A percentile compares a stretch with the other conserved stretches of the same genome.
phyloP scores from a whole-genome alignment of 2,888 invertebrate species.

The Petrophora chlorosata region DNA sequence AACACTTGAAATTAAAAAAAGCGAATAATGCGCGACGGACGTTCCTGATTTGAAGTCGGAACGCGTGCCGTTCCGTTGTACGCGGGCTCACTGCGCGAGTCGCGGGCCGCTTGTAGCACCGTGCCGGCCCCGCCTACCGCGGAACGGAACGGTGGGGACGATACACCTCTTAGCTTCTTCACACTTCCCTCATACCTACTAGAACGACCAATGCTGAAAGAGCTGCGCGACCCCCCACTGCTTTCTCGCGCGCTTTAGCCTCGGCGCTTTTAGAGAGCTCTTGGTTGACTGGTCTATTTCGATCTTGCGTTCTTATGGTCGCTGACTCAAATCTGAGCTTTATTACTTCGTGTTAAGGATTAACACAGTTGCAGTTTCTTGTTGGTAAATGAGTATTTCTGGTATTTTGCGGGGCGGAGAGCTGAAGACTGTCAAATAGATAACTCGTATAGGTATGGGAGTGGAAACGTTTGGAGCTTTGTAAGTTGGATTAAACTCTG shows the following conservation, averaged over 20 bases:
- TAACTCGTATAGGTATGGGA: constrained; percentile 42
- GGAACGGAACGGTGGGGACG: constrained; percentile 70
- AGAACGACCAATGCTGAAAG: constrained; percentile 59
- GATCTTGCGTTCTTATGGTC: constrained; percentile 43
- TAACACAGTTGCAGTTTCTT: constrained; percentile 13
- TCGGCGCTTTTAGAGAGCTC: constrained; percentile 43
- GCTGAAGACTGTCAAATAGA: constrained; percentile 69
- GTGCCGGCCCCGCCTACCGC: constrained; percentile 67
- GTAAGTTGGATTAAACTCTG: constrained; percentile 22
- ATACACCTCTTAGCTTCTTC: constrained; percentile 80
- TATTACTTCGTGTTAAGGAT: constrained; percentile 33
- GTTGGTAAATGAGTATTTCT: constrained; percentile 47
- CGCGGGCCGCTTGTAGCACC: constrained; percentile 70
- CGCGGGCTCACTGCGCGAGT: constrained; percentile 72
- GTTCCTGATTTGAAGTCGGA: constrained; percentile 52
- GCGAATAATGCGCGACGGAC: constrained; percentile 36
- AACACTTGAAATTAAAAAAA: constrained; percentile 47
- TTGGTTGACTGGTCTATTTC: constrained; percentile 45
- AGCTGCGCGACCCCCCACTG: constrained; percentile 49
- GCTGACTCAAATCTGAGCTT: constrained; percentile 39
- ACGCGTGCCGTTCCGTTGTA: constrained; percentile 59
- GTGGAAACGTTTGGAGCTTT: constrained; percentile 19
- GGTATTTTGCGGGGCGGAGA: constrained; percentile 72
- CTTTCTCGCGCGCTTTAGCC: constrained; percentile 18
- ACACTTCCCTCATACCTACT: constrained; percentile 78